Evolutionary conservation across 2,888 invertebrate genomes (phyloP).

Genomic region (Aethes cnicana): DNA sequence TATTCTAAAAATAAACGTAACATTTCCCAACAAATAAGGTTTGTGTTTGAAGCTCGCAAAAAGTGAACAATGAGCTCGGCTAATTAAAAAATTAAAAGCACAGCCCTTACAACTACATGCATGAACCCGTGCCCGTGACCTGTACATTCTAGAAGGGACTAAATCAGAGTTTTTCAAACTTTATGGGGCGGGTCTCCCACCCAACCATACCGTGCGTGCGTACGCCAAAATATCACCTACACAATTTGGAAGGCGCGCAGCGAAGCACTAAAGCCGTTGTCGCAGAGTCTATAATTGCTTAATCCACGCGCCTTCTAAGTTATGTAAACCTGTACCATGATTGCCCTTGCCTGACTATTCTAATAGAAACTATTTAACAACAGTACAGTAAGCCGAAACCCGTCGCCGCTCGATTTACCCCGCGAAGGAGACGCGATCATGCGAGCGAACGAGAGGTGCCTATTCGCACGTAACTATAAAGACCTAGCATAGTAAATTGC

Average conservation of each 20-base stretch:
- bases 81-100: slow-evolving; percentile 25
- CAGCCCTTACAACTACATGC: background rate
- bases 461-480: background rate
- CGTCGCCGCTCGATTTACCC: background rate
- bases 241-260: no score
- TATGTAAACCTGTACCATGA: no score
- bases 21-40: slow-evolving; percentile 7
- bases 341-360: background rate
- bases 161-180: background rate
- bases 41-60: background rate
- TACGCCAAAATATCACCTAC: no score
- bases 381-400: background rate
- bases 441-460: background rate
- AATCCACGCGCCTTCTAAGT: no score
- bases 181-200: no score
- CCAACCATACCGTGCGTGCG: no score
- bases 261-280: no score
- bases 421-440: background rate
- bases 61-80: background rate
- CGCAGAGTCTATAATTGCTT: no score
- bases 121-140: background rate
- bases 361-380: background rate
- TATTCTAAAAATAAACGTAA: background rate
- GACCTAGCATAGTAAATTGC: slow-evolving; percentile 17
- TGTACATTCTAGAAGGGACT: background rate